Base-by-base conservation (phyloP, 2,797 vertebrate species). In the Okamejei kenojei region DNA sequence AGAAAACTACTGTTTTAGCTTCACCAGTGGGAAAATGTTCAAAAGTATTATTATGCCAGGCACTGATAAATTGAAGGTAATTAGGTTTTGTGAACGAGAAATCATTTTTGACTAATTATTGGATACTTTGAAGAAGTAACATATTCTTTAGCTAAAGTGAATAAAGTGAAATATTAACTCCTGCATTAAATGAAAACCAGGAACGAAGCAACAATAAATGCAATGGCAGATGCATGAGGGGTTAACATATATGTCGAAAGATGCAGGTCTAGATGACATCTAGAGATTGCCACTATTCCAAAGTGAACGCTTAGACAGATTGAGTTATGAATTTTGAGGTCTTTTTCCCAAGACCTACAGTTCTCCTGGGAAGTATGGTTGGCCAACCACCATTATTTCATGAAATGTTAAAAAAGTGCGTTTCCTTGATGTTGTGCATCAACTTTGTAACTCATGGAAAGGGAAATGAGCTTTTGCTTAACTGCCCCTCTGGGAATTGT, bases 391-490 rank as follows among this genome's bases (percentile, higher is more conserved):
- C 68, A n/a, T 54, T 21, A 92, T 23, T 54, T 29, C 71, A 58
- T 74, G 45, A 6, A 54, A 15, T n/a, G 74, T 73, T 76, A 92
- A 74, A 45, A 92, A 7, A 76, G 38, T n/a, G 5, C 21, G 54
- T 76, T 92, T 92, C 71, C 71, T 58, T 54, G 21, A 92, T 92
- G 90, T 29, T 92, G 5, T 73, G 90, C 35, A 45, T n/a, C 23
- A 92, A 92, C 11, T 23, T 15, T 26, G 68, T 74, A 74, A 91
- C 29, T 91, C 13, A n/a, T 92, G 71, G 26, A 92, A 26, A 29
- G 23, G 90, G 90, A 92, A 92, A 76, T 76, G 71, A 92, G 71
- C 11, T 68, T 92, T 92, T 92, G 23, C 76, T 76, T 26, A 54
- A 92, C 90, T 73, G 71, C 90, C 54, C 38, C 38, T 76, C 54